Base-by-base conservation (phyloP, 1,140 invertebrate species). In the Lasaia peninsularis region DNA sequence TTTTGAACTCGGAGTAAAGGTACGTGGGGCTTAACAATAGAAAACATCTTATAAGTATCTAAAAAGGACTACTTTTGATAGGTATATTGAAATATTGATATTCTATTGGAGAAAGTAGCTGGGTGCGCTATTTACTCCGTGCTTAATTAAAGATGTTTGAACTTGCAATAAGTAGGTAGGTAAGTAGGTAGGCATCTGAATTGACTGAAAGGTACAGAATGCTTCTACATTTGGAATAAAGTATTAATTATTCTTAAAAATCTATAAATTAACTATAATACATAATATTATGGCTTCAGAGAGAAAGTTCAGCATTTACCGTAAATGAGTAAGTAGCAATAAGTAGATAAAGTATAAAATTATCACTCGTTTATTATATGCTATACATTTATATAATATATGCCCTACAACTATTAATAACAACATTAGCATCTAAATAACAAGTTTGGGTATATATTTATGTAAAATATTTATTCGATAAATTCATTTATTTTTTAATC, bases 311-410 rank as follows among this genome's bases (percentile, higher is more conserved):
- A 82, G 79, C 77, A 82, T 55, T 16, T 14, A 40, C 37, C 14
- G 7, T 44, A 44, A 44, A 44, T 44, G 18, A 16, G 8, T 9
- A 40, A 67, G 67, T 73, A 75, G 24, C 24, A 58, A 56, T 54
- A 63, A 61, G 75, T 62, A 65, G 71, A 73, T 73, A 70, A 68
- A 67, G 68, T 80, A 79, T 63, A 75, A 77, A 75, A 78, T 75
- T 73, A 75, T 74, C 69, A 74, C 65, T 63, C 70, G 44, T 65
- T 60, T 44, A 59, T 63, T 70, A 33, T 71, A 65, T 59, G 50
- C 52, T 68, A 63, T 58, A 62, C 56, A 18, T 56, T 48, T 40
- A 16, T 40, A 16, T 37, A 37, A 16, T 37, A 37, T 14, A 37
- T 37, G 14, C 11, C 33, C 40, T 55, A 51, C 24, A 50, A 49